phyloP scores from a whole-genome alignment of 35 echinoderm and acorn worm species.

The Patiria miniata region DNA sequence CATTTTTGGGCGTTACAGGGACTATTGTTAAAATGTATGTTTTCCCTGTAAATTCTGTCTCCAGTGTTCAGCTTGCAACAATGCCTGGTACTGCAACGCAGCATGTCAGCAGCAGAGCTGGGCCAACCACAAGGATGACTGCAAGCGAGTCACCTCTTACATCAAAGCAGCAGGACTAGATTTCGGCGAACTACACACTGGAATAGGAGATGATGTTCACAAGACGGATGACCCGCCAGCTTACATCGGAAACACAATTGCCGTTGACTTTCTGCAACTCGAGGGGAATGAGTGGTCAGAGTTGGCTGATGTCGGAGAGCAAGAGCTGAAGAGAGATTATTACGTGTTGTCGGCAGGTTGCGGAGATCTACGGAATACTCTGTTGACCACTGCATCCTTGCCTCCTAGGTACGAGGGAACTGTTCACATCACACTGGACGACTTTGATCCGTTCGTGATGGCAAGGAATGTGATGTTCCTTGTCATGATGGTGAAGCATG shows the following conservation, averaged over 20 bases:
- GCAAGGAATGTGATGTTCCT: slow-evolving; percentile 65
- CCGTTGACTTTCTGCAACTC: slow-evolving; percentile 64
- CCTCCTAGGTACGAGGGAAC: slow-evolving; percentile 54
- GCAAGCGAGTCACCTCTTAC: neutral
- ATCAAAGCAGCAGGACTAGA: neutral
- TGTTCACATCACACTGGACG: slow-evolving; percentile 42
- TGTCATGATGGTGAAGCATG: slow-evolving; percentile 22
- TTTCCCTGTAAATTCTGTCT: neutral
- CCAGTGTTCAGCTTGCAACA: slow-evolving; percentile 33
- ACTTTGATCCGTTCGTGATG: slow-evolving; percentile 60
- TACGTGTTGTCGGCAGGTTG: slow-evolving; percentile 46
- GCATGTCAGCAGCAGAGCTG: slow-evolving; percentile 21
- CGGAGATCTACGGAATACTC: slow-evolving; percentile 52
- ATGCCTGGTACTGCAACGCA: slow-evolving; percentile 37
- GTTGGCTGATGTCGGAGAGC: neutral
- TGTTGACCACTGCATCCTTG: slow-evolving; percentile 60
- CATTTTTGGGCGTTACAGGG: too few species aligned
- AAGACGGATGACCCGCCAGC: slow-evolving; percentile 10
- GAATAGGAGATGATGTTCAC: neutral
- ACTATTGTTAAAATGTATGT: too few species aligned
- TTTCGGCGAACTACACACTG: neutral
- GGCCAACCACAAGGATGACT: slow-evolving; percentile 16
- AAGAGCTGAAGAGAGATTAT: slow-evolving; percentile 5
- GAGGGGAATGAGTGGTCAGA: slow-evolving; percentile 49
- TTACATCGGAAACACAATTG: slow-evolving; percentile 67